Evolutionary conservation across 1,140 invertebrate species (phyloP).

Genomic region (Trichogramma pretiosum): DNA sequence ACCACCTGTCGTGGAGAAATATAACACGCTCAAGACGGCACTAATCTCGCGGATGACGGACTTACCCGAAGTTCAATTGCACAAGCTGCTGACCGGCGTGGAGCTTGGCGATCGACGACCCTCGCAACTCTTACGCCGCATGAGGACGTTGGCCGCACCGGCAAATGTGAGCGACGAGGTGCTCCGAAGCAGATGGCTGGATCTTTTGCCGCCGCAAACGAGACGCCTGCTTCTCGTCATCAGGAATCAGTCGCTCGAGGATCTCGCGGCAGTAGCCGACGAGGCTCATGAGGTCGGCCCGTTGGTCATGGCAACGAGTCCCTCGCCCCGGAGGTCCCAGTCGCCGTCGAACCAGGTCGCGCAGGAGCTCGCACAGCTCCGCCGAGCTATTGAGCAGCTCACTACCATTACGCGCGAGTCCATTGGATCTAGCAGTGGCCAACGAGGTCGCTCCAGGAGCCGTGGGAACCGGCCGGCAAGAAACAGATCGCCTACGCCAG

Average conservation of each 20-base stretch:
- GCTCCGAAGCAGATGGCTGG: background rate
- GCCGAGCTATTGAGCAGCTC: background rate
- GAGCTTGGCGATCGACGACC: background rate
- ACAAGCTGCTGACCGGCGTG: background rate
- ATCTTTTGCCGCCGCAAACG: background rate
- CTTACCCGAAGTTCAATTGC: background rate
- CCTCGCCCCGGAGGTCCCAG: background rate
- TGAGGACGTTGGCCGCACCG: background rate
- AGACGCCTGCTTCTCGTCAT: background rate
- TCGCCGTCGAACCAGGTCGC: too few species aligned
- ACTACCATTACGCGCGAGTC: background rate
- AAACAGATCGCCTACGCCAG: too few species aligned
- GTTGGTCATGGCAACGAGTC: background rate
- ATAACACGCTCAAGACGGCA: background rate
- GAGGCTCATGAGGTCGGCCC: background rate
- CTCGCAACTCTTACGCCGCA: background rate
- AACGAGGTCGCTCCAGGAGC: too few species aligned
- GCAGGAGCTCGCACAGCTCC: too few species aligned
- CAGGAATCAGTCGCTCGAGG: background rate
- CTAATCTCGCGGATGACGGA: background rate
- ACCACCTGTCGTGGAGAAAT: background rate
- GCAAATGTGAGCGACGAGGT: background rate
- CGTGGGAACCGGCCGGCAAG: too few species aligned
- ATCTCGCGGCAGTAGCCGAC: background rate
- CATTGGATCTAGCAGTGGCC: too few species aligned